These are phyloP conservation scores for Porites rus DNA, from an alignment of 92 coral and sea anemone species.

Conservation along the genomic window DNA sequence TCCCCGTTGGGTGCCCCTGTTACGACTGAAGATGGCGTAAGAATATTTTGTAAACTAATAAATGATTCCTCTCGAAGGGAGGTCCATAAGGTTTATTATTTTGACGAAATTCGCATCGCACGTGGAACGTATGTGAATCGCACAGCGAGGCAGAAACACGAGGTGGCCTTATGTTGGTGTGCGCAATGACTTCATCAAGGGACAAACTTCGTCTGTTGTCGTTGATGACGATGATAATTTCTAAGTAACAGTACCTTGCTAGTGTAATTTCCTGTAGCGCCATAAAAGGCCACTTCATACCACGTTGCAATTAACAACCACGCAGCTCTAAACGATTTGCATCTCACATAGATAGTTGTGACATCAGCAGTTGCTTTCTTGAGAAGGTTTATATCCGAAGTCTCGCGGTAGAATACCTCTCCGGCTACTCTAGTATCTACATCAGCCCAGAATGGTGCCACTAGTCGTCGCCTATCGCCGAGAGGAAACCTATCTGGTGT, in stretches of 20 bases:
- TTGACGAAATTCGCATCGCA: no score
- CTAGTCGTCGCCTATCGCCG: slow-evolving; percentile 50
- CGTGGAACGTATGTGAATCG: no score
- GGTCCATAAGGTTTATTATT: no score
- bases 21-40: no score
- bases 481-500: slow-evolving; percentile 77
- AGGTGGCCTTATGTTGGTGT: no score
- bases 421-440: slow-evolving; percentile 71
- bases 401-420: slow-evolving; percentile 65
- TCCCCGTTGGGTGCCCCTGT: no score
- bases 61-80: no score
- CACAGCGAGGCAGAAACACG: no score
- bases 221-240: neutral
- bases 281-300: slow-evolving; percentile 73
- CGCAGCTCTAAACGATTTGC: slow-evolving; percentile 60
- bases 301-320: slow-evolving; percentile 85
- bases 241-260: slow-evolving; percentile 7
- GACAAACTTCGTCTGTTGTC: no score
- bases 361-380: slow-evolving; percentile 67
- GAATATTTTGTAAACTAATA: no score
- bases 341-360: slow-evolving; percentile 42
- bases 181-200: no score
- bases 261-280: slow-evolving; percentile 6
- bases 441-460: slow-evolving; percentile 85
- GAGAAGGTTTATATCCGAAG: slow-evolving; percentile 42